A percentile compares a stretch with the other conserved stretches of the same genome.
phyloP scores from a whole-genome alignment of 1,140 invertebrate genomes.

The Conus betulinus region DNA sequence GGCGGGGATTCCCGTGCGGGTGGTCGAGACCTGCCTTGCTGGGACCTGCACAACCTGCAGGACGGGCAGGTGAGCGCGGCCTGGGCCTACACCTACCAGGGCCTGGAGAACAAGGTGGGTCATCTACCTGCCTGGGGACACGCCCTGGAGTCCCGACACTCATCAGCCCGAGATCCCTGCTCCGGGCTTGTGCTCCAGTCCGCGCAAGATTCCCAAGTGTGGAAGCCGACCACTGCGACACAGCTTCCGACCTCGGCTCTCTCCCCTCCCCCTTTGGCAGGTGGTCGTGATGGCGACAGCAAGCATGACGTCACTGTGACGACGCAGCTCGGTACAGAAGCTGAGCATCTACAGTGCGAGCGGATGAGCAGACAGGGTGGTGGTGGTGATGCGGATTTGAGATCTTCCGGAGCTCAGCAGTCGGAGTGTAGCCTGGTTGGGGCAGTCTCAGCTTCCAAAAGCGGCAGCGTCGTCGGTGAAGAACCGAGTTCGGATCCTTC shows the following conservation, averaged over 20 bases:
- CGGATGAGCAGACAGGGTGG: no score
- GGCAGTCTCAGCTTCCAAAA: no score
- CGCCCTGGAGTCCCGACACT: background rate
- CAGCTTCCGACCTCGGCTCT: background rate
- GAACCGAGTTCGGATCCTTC: no score
- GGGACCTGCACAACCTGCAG: background rate
- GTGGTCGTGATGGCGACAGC: background rate
- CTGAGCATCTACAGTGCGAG: no score
- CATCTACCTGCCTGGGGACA: conserved; percentile 41
- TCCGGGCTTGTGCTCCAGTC: conserved; percentile 25
- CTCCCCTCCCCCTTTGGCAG: background rate
- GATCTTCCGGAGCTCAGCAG: no score
- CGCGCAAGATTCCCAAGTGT: background rate
- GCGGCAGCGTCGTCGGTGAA: no score
- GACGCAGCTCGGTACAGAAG: background rate
- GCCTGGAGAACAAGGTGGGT: conserved; percentile 48
- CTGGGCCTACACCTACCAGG: conserved; percentile 48
- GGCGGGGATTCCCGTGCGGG: background rate
- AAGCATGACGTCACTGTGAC: background rate
- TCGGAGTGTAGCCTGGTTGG: no score
- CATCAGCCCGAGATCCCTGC: conserved; percentile 7
- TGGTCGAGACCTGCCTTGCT: conserved; percentile 24
- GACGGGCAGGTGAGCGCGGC: conserved; percentile 24
- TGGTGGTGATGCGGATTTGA: no score
- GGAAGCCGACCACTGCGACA: background rate